Evolutionary conservation across 92 coral and sea anemone species (phyloP).

Genomic region (Porites evermanni): DNA sequence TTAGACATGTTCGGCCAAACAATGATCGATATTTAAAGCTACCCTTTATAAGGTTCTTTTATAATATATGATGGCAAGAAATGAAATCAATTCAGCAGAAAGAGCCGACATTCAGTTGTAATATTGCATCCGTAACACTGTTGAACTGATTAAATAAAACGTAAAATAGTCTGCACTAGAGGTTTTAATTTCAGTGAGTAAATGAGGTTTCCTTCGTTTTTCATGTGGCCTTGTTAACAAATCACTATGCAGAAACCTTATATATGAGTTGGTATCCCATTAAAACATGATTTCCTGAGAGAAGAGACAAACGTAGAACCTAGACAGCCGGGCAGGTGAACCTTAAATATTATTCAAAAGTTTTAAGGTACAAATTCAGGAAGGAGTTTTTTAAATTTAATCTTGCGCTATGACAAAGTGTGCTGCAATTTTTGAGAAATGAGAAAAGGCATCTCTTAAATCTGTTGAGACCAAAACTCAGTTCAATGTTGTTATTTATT

Average conservation of each 20-base stretch:
- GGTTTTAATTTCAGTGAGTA: neutral
- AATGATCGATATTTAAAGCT: neutral
- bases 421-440: neutral
- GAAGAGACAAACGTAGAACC: no score
- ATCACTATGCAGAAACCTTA: neutral
- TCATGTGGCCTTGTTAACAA: neutral
- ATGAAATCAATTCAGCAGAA: neutral
- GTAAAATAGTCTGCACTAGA: neutral
- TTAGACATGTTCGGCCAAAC: no score
- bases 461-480: no score
- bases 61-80: neutral
- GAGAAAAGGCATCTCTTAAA: neutral
- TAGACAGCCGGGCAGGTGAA: constrained; percentile 16
- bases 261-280: neutral
- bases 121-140: no score
- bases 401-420: neutral
- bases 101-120: neutral
- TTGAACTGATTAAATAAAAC: neutral
- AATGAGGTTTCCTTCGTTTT: neutral
- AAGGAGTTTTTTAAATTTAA: neutral
- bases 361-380: neutral
- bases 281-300: no score
- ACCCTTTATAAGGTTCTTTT: constrained; percentile 1
- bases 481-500: no score
- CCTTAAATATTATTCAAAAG: neutral